Evolutionary conservation across 2,888 invertebrate species (phyloP), one percentile per base, ranked within the genome.

Genomic region (Mythimna pallens): DNA sequence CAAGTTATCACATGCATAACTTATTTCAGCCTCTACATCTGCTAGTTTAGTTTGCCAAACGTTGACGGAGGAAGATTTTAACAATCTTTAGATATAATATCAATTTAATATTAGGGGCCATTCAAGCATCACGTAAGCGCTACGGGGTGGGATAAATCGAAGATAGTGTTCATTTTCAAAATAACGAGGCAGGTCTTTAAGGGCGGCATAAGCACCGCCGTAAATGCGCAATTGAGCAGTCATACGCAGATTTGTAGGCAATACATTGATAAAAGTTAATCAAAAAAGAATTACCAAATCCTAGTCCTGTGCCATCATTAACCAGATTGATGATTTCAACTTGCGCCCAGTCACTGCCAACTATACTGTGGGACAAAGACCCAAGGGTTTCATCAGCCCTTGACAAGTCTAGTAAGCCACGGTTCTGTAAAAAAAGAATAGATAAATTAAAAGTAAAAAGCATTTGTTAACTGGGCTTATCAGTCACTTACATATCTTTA

Each of bases 261-360:
- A 7, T 12, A 34, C 4, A n/a, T 17, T 9, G 20, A 43, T 14
- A 40, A 8, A 36, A 40, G n/a, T 40, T 22, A 61, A 63, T 59
- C 30, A 61, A 58, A 65, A 64, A n/a, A 70, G 43, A 70, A 76
- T 91, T 92, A 91, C 99, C 99, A 96, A 99, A 99, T 55, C 99
- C 99, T 86, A 99, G 97, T 47, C 99, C 99, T 76, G 99, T 98
- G 78, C 99, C 99, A 97, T 99, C 99, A 94, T 99, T 99, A 62
- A 99, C 98, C 82, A 99, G 97, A 92, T 99, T 99, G 88, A 99
- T 99, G 76, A 99, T 98, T 97, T 99, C 99, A 87, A 99, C 98
- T 96, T 99, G 99, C 30, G 99, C 99, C 98, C 99, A 99, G 94
- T 99, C 99, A 75, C 99, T 98, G 62, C 96, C 97, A 76, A 98